Evolutionary conservation across 1,140 invertebrate genomes (phyloP).

Genomic region (Colletes latitarsis): DNA sequence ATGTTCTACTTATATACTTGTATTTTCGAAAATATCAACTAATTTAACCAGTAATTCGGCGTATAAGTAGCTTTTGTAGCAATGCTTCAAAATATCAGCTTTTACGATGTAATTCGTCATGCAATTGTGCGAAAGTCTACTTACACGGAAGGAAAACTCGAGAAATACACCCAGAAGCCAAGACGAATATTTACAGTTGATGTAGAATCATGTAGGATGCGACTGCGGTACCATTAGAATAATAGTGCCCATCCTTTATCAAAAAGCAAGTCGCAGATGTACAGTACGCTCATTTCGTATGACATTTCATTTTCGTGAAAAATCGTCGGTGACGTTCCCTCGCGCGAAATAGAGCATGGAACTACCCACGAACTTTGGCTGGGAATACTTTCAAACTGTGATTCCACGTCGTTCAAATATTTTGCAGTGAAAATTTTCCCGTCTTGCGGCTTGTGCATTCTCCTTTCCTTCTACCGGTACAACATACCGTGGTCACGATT

Average conservation of each 20-base stretch:
- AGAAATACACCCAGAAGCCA: conserved; percentile 22
- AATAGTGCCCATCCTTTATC: conserved; percentile 60
- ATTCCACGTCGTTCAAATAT: conserved; percentile 50
- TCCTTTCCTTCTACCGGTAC: not conserved
- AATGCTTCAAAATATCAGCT: not conserved
- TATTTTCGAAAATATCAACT: no score
- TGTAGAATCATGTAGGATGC: conserved; percentile 55
- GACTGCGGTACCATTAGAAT: conserved; percentile 58
- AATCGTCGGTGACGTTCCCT: conserved; percentile 48
- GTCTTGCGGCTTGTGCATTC: not conserved
- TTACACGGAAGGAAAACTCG: not conserved
- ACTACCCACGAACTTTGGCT: conserved; percentile 44
- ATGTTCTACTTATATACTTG: no score
- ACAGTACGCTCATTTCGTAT: conserved; percentile 58
- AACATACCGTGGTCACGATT: not conserved
- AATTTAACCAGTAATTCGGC: no score
- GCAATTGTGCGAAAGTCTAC: not conserved
- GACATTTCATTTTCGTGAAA: conserved; percentile 65
- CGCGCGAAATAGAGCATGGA: conserved; percentile 58
- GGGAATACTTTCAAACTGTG: conserved; percentile 46
- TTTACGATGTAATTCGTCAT: not conserved
- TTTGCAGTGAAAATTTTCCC: conserved; percentile 22
- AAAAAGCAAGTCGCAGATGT: conserved; percentile 63
- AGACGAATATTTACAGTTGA: conserved; percentile 58
- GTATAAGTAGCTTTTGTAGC: no score